phyloP scores from a whole-genome alignment of 2,888 invertebrate species.

The Allolobophora icterica region DNA sequence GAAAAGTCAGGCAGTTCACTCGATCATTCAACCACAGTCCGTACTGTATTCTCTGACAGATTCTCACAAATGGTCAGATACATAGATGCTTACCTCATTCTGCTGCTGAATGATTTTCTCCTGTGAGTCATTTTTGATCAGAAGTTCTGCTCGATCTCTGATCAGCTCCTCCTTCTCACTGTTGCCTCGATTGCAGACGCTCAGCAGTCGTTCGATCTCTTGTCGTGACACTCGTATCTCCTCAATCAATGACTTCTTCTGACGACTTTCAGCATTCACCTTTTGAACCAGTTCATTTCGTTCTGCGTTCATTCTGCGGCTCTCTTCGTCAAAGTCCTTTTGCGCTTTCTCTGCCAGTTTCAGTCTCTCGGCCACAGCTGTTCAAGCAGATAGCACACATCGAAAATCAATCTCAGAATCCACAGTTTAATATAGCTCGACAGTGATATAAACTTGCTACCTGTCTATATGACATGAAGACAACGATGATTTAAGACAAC shows the following conservation, averaged over 20 bases:
- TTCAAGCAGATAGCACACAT: not conserved
- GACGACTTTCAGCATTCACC: slow-evolving; percentile 73
- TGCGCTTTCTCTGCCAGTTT: slow-evolving; percentile 62
- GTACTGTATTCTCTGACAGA: not conserved
- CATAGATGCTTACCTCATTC: slow-evolving; percentile 54
- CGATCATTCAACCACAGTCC: not conserved
- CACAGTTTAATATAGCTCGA: not conserved
- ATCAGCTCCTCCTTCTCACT: slow-evolving; percentile 86
- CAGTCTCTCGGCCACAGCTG: slow-evolving; percentile 46
- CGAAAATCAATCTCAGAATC: not conserved
- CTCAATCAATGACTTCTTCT: slow-evolving; percentile 77
- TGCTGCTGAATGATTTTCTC: slow-evolving; percentile 54
- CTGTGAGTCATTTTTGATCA: slow-evolving; percentile 47
- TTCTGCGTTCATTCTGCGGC: slow-evolving; percentile 80
- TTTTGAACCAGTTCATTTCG: slow-evolving; percentile 76
- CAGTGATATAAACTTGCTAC: not conserved
- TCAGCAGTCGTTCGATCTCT: slow-evolving; percentile 59
- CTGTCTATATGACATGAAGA: not conserved
- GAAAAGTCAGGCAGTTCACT: not conserved
- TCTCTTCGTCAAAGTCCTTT: slow-evolving; percentile 73
- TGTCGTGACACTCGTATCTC: slow-evolving; percentile 59
- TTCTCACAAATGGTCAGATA: too few species aligned
- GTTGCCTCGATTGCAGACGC: slow-evolving; percentile 55
- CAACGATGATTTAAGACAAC: too few species aligned
- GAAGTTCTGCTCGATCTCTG: slow-evolving; percentile 64